phyloP scores from a whole-genome alignment of 2,113 vertebrate genomes.

The Beaufortia kweichowensis region DNA sequence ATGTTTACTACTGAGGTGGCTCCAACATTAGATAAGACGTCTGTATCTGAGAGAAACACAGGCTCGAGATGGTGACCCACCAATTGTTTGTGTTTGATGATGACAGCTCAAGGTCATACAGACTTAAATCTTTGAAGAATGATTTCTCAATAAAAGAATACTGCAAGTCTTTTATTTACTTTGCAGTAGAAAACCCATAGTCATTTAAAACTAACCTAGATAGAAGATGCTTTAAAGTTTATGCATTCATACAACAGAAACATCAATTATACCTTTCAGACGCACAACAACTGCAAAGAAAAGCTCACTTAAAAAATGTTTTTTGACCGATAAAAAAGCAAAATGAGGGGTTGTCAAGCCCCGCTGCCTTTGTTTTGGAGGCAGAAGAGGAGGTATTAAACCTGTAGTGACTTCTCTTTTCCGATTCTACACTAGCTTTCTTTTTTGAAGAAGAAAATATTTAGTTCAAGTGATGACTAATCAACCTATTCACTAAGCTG shows the following conservation, averaged over 20 bases:
- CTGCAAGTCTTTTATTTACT: constrained; percentile 14
- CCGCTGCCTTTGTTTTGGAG: not conserved
- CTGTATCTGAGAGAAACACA: constrained; percentile 43
- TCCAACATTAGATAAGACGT: constrained; percentile 40
- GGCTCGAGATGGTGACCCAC: constrained; percentile 34
- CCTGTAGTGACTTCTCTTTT: constrained; percentile 29
- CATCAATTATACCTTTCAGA: not conserved
- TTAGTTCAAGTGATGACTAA: constrained; percentile 45
- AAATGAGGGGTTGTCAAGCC: not conserved
- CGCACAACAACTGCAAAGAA: not conserved
- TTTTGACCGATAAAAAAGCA: not conserved
- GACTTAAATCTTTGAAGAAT: constrained; percentile 34
- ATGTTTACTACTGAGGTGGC: constrained; percentile 38
- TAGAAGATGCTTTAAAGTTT: not conserved
- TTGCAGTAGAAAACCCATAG: not conserved
- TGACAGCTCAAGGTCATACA: constrained; percentile 40
- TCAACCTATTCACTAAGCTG: constrained; percentile 39
- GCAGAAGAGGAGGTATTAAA: not conserved
- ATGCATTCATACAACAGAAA: not conserved
- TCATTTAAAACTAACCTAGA: not conserved
- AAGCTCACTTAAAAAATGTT: not conserved
- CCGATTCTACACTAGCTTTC: constrained; percentile 18
- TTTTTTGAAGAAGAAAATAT: constrained; percentile 30
- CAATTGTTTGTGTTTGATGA: constrained; percentile 26
- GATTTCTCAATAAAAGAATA: not conserved